Conservation (phyloP, 2,888 invertebrate species). For the Athalia circularis region DNA sequence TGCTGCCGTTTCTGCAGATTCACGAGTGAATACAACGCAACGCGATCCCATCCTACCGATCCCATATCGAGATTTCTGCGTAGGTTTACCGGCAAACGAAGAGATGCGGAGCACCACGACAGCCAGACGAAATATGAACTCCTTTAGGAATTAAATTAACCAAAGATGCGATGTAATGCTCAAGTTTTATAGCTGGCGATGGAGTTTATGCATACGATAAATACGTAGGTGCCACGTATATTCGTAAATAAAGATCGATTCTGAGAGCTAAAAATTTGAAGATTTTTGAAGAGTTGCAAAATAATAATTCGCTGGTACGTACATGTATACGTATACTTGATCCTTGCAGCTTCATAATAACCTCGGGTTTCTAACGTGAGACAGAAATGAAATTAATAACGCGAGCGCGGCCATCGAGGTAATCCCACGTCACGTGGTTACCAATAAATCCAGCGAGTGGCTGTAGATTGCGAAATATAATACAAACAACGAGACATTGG, state of each 20-base stretch:
- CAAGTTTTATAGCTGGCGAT: conserved; percentile 6
- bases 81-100: conserved; percentile 57
- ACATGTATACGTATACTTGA: not conserved
- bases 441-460: conserved; percentile 44
- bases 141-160: conserved; percentile 53
- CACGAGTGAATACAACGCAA: conserved; percentile 48
- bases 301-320: not conserved
- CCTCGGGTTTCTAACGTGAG: conserved; percentile 13
- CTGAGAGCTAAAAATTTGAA: not conserved
- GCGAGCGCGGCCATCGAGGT: conserved; percentile 29
- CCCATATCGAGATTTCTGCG: conserved; percentile 67
- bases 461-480: conserved; percentile 55
- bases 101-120: conserved; percentile 47
- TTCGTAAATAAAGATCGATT: not conserved
- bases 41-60: conserved; percentile 55
- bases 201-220: conserved; percentile 9
- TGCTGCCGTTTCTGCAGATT: not conserved
- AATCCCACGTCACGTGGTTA: conserved; percentile 31
- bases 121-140: conserved; percentile 54
- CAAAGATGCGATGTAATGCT: conserved; percentile 25
- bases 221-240: not conserved
- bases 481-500: conserved; percentile 60
- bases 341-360: conserved; percentile 5
- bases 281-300: conserved; percentile 3
- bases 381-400: conserved; percentile 26